These are phyloP conservation scores for Thoracochromis brauschi DNA, from an alignment of 2,113 vertebrate species.

Conservation along the genomic window DNA sequence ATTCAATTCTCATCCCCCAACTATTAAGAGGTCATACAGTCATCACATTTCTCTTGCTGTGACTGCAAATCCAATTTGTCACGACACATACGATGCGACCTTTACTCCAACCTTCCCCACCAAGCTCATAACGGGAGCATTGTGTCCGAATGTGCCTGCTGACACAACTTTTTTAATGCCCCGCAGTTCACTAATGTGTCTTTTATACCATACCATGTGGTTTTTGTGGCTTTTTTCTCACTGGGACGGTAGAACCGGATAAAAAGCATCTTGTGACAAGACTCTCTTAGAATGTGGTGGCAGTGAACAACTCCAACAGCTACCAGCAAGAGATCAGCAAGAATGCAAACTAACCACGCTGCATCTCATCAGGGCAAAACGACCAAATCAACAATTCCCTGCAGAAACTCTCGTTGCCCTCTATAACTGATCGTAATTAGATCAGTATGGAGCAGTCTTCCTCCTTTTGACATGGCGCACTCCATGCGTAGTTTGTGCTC, in stretches of 20 bases:
- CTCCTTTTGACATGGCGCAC: not conserved
- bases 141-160: not conserved
- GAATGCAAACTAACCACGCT: not conserved
- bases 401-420: too few relatives aligned
- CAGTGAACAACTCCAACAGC: not conserved
- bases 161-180: not conserved
- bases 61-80: slow-evolving; percentile 50
- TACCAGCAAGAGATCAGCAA: not conserved
- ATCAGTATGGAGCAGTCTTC: rapidly evolving
- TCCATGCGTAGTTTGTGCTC: not conserved
- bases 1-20: not conserved
- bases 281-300: not conserved
- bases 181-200: not conserved
- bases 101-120: not conserved
- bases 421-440: not conserved
- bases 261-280: not conserved
- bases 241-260: not conserved
- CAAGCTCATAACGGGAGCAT: not conserved
- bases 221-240: not conserved
- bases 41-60: slow-evolving; percentile 26
- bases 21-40: slow-evolving; percentile 34
- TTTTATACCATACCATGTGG: not conserved
- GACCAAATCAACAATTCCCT: not conserved
- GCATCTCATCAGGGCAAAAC: not conserved
- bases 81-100: not conserved